phyloP scores from a whole-genome alignment of 2,113 vertebrate genomes.

The Arvicanthis niloticus region DNA sequence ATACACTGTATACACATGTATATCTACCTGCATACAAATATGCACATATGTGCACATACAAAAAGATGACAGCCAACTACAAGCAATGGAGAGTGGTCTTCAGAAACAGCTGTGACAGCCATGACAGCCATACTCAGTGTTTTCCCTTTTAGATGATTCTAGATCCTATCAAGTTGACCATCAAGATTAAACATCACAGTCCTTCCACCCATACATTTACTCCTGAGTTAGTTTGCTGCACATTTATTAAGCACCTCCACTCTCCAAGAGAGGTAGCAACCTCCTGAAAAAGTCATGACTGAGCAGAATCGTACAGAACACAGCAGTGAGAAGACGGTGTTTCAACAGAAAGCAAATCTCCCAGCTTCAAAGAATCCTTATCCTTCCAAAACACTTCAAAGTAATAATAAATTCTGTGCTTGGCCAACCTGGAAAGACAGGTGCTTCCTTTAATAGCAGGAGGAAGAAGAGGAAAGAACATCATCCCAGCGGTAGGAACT shows the following conservation, averaged over 20 bases:
- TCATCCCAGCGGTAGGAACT: neutral
- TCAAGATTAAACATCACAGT: neutral
- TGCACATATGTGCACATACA: neutral
- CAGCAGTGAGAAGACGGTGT: constrained; percentile 18
- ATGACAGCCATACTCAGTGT: neutral
- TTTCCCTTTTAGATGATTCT: neutral
- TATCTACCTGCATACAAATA: neutral
- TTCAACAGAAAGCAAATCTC: constrained; percentile 47
- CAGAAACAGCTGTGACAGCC: neutral
- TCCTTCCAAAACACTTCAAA: constrained; percentile 2
- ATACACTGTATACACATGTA: no score
- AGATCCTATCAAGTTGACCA: neutral
- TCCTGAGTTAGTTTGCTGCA: neutral
- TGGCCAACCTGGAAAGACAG: neutral
- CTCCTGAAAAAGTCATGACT: neutral
- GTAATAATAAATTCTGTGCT: neutral
- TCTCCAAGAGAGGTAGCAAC: neutral
- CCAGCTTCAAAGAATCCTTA: constrained; percentile 55
- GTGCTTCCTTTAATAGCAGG: neutral
- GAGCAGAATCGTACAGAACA: constrained; percentile 30
- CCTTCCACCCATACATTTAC: neutral
- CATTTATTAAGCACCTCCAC: neutral
- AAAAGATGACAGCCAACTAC: no score
- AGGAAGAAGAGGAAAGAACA: neutral
- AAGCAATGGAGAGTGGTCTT: neutral